A percentile compares a stretch with the other conserved stretches of the same genome.
phyloP scores from a whole-genome alignment of 2,888 invertebrate species.

The Cataglyphis cursor region DNA sequence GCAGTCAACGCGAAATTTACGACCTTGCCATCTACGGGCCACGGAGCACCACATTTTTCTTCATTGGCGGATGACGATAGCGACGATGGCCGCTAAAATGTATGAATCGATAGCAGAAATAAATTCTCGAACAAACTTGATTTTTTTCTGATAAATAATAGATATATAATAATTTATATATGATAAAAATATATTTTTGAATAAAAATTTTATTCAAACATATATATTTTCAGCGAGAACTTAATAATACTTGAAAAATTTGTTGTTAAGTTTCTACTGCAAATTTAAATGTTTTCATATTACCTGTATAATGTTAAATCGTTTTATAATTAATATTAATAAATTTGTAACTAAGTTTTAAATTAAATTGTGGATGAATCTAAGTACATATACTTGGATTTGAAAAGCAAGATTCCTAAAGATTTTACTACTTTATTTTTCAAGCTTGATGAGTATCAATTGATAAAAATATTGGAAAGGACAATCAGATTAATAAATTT shows the following conservation, averaged over 20 bases:
- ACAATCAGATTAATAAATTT: background rate
- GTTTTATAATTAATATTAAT: background rate
- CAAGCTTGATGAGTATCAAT: background rate
- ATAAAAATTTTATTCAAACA: background rate
- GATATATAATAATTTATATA: background rate
- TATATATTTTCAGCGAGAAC: background rate
- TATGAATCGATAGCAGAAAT: slow-evolving; percentile 22
- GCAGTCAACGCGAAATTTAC: slow-evolving; percentile 52
- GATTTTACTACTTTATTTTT: background rate
- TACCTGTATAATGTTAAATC: background rate
- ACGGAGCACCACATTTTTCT: slow-evolving; percentile 52
- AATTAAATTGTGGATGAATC: background rate
- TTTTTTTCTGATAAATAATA: background rate
- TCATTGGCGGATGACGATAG: slow-evolving; percentile 45
- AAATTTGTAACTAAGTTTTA: background rate
- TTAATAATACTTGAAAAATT: background rate
- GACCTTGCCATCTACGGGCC: slow-evolving; percentile 48
- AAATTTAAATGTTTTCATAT: background rate
- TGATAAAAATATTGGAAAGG: background rate
- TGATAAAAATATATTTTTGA: background rate
- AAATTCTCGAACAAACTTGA: background rate
- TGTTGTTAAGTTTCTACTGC: background rate
- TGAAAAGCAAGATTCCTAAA: background rate
- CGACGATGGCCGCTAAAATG: slow-evolving; percentile 15
- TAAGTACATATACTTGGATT: background rate